Evolutionary conservation across 1,140 invertebrate species (phyloP).

Genomic region (Pogonomyrmex californicus): DNA sequence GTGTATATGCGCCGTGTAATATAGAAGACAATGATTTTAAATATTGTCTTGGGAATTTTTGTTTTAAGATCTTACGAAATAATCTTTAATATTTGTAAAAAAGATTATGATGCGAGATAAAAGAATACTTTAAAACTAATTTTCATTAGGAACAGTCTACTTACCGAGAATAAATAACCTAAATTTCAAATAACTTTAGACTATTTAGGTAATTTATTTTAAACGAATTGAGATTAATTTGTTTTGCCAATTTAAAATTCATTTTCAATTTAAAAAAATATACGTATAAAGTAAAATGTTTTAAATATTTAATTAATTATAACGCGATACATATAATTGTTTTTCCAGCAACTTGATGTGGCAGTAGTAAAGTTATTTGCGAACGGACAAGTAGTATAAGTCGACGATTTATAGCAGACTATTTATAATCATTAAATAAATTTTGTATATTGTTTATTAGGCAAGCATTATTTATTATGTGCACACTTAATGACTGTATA

Average conservation of each 20-base stretch:
- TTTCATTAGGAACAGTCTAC: not conserved
- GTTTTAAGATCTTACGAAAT: constrained; percentile 27
- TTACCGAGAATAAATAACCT: too few species aligned
- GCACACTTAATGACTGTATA: not conserved
- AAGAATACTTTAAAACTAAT: constrained; percentile 4
- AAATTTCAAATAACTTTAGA: not conserved
- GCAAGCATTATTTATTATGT: not conserved
- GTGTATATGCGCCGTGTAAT: constrained; percentile 55
- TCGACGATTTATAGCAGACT: not conserved
- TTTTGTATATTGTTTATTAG: not conserved
- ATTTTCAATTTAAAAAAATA: not conserved
- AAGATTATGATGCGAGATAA: constrained; percentile 10
- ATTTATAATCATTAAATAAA: not conserved
- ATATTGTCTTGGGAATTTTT: not conserved
- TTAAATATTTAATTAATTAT: not conserved
- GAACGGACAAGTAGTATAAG: constrained; percentile 15
- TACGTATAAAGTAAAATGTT: not conserved
- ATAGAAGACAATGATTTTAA: constrained; percentile 50
- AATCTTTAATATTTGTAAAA: constrained; percentile 50
- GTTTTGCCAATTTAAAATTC: not conserved
- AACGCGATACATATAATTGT: not conserved
- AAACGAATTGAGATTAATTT: not conserved
- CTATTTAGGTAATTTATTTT: not conserved
- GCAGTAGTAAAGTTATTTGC: not conserved
- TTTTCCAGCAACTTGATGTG: not conserved